phyloP scores from a whole-genome alignment of 2,888 invertebrate genomes.

The Mesorhabditis sp. region DNA sequence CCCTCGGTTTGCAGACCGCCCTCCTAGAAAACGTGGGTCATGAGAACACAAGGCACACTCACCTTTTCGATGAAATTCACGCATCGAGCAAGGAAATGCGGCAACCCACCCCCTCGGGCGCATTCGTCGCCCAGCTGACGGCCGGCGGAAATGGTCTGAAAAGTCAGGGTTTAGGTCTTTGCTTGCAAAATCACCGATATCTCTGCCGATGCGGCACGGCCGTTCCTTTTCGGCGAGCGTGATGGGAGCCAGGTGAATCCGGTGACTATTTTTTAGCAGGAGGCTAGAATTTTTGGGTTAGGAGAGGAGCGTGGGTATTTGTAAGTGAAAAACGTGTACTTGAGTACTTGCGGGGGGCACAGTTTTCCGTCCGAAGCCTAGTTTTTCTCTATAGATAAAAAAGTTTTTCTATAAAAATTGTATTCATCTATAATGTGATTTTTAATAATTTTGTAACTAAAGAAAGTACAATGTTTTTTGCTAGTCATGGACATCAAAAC shows the following conservation, averaged over 20 bases:
- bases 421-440: too few species aligned
- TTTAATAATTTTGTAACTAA: too few species aligned
- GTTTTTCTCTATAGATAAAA: too few species aligned
- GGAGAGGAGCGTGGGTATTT: neutral
- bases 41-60: constrained; percentile 21
- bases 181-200: neutral
- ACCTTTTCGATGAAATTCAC: constrained; percentile 68
- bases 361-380: too few species aligned
- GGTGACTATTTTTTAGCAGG: constrained; percentile 26
- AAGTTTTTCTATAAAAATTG: too few species aligned
- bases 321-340: too few species aligned
- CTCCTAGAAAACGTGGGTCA: constrained; percentile 53
- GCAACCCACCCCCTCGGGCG: constrained; percentile 56
- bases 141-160: neutral
- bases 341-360: too few species aligned
- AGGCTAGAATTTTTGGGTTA: constrained; percentile 16
- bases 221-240: constrained; percentile 31
- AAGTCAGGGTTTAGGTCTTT: neutral
- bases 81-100: constrained; percentile 85
- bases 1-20: constrained; percentile 87
- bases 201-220: neutral
- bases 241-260: constrained; percentile 43
- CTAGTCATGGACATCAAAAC: too few species aligned
- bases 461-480: too few species aligned
- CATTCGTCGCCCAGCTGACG: neutral